Conservation (phyloP, 2,113 vertebrate species). For the Cinclus cinclus region DNA sequence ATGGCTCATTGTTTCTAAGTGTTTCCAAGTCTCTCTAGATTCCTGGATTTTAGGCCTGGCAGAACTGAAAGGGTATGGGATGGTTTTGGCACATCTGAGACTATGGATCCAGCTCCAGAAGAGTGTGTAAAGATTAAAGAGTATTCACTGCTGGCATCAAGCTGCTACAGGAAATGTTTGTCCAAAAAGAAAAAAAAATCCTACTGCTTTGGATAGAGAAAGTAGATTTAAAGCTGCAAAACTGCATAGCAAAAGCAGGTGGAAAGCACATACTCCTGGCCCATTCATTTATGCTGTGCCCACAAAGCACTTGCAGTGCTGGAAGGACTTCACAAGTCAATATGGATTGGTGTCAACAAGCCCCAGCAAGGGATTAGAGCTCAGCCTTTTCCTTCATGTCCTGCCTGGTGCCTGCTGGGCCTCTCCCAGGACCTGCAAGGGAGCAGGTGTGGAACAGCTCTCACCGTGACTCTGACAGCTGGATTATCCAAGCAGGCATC, state of each 20-base stretch:
- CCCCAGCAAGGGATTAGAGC: neutral
- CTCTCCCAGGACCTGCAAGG: neutral
- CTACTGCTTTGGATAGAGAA: neutral
- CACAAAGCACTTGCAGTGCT: neutral
- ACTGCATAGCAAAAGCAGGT: neutral
- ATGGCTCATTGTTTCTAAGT: neutral
- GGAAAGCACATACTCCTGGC: neutral
- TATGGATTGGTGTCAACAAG: neutral
- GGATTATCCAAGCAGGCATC: neutral
- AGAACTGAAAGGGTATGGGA: neutral
- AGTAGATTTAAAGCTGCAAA: neutral
- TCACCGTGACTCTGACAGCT: neutral
- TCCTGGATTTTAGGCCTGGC: neutral
- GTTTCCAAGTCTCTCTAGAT: neutral
- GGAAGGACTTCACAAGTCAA: neutral
- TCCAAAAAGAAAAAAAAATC: neutral
- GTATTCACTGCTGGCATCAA: neutral
- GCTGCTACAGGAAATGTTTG: neutral
- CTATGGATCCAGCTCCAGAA: neutral
- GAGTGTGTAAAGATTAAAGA: neutral
- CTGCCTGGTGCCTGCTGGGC: neutral
- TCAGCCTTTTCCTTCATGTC: neutral
- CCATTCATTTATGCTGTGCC: neutral
- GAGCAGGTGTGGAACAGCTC: neutral
- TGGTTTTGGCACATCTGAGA: neutral